Evolutionary conservation across 2,888 invertebrate genomes (phyloP).

Genomic region (Apodemia zela): DNA sequence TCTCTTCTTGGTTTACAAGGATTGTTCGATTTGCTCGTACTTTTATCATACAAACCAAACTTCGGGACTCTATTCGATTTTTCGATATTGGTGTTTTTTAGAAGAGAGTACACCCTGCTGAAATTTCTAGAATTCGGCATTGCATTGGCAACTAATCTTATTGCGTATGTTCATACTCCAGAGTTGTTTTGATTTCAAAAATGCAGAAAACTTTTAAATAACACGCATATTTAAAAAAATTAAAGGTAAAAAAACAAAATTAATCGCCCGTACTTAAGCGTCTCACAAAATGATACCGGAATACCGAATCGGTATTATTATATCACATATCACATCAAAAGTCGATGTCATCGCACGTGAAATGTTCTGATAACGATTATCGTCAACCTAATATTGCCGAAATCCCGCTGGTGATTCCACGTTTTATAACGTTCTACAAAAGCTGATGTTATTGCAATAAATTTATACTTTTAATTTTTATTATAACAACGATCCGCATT

Average conservation of each 20-base stretch:
- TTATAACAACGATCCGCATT: constrained; percentile 64
- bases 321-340: constrained; percentile 31
- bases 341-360: constrained; percentile 45
- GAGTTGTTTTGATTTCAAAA: background rate
- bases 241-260: constrained; percentile 24
- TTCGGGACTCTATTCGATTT: no score
- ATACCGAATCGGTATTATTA: constrained; percentile 28
- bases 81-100: no score
- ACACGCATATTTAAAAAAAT: background rate
- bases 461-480: constrained; percentile 72
- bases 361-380: constrained; percentile 48
- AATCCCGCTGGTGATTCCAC: constrained; percentile 44
- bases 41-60: no score
- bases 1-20: no score
- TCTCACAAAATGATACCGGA: constrained; percentile 30
- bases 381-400: constrained; percentile 40
- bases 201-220: background rate
- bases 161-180: no score
- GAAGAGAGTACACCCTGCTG: no score
- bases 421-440: constrained; percentile 55
- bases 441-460: constrained; percentile 57
- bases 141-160: no score
- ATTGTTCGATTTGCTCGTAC: no score
- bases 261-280: constrained; percentile 25
- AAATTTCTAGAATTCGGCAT: no score